Conservation (phyloP, 2,113 vertebrate species). For the Gallinago media region DNA sequence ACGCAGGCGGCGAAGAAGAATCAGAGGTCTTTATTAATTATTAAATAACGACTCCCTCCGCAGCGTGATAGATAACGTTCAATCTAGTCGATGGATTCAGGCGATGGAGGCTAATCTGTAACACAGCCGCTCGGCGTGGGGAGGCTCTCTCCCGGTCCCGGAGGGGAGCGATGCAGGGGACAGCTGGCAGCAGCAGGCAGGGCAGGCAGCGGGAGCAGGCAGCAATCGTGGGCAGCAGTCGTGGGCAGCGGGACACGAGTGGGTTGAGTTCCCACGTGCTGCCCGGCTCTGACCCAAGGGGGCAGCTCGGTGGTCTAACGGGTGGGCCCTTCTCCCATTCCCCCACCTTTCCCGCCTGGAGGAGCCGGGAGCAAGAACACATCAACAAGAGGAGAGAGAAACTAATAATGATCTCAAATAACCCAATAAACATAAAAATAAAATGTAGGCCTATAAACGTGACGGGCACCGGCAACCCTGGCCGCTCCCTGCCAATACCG, state of each 20-base stretch:
- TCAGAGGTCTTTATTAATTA: constrained; percentile 85
- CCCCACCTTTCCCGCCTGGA: not conserved
- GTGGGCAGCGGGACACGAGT: not conserved
- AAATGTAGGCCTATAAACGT: constrained; percentile 67
- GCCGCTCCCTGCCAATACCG: constrained; percentile 46
- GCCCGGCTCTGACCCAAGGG: not conserved
- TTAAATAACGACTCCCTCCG: constrained; percentile 79
- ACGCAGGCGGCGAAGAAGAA: constrained; percentile 44
- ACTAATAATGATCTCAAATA: constrained; percentile 71
- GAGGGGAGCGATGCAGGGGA: not conserved
- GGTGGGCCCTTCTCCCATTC: not conserved
- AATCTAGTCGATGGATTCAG: constrained; percentile 51
- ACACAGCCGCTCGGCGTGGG: not conserved
- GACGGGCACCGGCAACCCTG: constrained; percentile 54
- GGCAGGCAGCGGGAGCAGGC: not conserved
- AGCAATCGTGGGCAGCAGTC: not conserved
- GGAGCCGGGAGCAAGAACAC: constrained; percentile 54
- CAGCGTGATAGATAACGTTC: constrained; percentile 75
- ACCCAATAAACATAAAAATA: constrained; percentile 72
- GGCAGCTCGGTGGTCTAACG: accelerated
- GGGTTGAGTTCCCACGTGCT: accelerated
- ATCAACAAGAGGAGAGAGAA: constrained; percentile 58
- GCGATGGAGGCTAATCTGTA: constrained; percentile 52
- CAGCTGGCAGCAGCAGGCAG: not conserved
- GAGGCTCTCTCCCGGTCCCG: not conserved